These are phyloP conservation scores for Odontophorus gujanensis DNA, from an alignment of 2,113 vertebrate species.

Conservation along the genomic window DNA sequence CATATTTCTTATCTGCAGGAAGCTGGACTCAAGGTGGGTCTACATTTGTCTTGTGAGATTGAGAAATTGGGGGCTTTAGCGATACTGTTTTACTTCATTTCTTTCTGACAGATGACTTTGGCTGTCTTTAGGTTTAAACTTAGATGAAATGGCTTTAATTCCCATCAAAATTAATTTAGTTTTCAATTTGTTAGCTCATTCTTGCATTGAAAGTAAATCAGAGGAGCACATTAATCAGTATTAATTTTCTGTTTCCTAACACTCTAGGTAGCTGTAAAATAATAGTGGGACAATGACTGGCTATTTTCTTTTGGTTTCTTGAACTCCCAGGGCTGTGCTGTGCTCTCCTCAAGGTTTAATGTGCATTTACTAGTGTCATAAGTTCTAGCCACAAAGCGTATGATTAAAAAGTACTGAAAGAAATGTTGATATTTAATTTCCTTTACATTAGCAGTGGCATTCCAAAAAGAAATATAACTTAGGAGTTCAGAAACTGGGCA, in stretches of 20 bases:
- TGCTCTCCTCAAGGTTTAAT: constrained; percentile 34
- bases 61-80: neutral
- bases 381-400: constrained; percentile 40
- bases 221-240: neutral
- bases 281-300: neutral
- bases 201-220: neutral
- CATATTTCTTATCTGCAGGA: neutral
- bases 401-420: constrained; percentile 71
- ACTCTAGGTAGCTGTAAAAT: neutral
- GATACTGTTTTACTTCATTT: neutral
- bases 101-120: neutral
- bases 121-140: neutral
- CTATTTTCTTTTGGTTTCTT: constrained; percentile 27
- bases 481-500: constrained; percentile 1
- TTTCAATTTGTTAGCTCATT: constrained; percentile 5
- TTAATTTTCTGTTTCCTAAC: constrained; percentile 9
- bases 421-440: constrained; percentile 68
- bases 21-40: neutral
- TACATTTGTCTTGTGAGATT: neutral
- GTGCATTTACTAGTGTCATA: neutral
- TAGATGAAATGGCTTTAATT: neutral
- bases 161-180: neutral
- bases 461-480: constrained; percentile 46
- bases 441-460: constrained; percentile 47
- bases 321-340: neutral